A percentile compares a stretch with the other conserved stretches of the same genome.
Evolutionary conservation across 1,140 invertebrate genomes (phyloP).

Genomic region (Agraylea sexmaculata): DNA sequence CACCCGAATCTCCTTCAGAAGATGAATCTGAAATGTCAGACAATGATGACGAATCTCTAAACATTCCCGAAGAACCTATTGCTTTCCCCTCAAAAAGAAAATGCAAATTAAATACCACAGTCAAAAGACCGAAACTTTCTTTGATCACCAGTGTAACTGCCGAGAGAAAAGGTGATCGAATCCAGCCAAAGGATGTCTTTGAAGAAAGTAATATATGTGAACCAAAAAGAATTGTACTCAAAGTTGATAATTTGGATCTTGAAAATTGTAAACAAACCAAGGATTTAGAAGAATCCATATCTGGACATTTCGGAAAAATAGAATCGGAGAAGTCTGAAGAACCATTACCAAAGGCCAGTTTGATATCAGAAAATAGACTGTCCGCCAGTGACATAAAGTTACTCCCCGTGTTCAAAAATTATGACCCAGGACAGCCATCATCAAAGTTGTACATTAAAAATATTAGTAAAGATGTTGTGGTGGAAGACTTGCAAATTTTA

Average conservation of each 20-base stretch:
- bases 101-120: constrained; percentile 40
- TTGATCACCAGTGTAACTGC: constrained; percentile 24
- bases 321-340: no score
- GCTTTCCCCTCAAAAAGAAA: constrained; percentile 45
- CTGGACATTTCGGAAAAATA: constrained; percentile 34
- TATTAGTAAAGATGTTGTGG: constrained; percentile 65
- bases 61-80: constrained; percentile 24
- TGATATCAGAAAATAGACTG: constrained; percentile 56
- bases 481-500: constrained; percentile 66
- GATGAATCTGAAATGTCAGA: constrained; percentile 77
- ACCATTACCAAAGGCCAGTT: no score
- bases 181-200: constrained; percentile 52
- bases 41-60: constrained; percentile 47
- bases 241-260: constrained; percentile 39
- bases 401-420: constrained; percentile 77
- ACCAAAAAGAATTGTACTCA: constrained; percentile 52
- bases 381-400: constrained; percentile 63
- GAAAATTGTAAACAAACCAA: constrained; percentile 27
- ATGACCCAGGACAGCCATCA: constrained; percentile 67
- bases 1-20: no score
- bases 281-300: constrained; percentile 25
- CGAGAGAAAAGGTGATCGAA: constrained; percentile 31
- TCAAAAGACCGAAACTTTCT: constrained; percentile 53
- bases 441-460: constrained; percentile 88
- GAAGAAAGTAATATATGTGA: constrained; percentile 43